phyloP scores from a whole-genome alignment of 2,113 vertebrate species.

The Ptilonorhynchus violaceus region DNA sequence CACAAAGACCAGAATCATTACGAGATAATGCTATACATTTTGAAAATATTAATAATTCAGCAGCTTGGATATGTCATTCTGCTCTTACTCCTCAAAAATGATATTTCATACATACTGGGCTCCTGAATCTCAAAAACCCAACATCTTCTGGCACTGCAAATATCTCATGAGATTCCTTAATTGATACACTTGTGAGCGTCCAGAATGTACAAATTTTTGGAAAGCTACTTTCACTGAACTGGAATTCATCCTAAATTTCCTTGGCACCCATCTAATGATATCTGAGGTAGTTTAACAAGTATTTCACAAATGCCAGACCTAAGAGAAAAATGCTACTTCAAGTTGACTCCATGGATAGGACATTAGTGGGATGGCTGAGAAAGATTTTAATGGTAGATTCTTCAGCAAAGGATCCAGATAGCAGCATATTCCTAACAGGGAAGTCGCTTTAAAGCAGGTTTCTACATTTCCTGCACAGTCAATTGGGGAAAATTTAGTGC shows the following conservation, averaged over 20 bases:
- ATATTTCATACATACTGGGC: constrained; percentile 31
- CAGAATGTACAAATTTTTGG: constrained; percentile 46
- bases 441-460: background rate
- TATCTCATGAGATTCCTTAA: constrained; percentile 56
- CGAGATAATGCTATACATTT: background rate
- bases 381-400: background rate
- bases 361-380: background rate
- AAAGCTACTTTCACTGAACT: constrained; percentile 40
- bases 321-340: constrained; percentile 4
- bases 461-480: background rate
- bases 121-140: constrained; percentile 26
- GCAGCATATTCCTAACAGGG: background rate
- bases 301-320: constrained; percentile 19
- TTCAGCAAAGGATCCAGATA: background rate
- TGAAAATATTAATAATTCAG: constrained; percentile 27
- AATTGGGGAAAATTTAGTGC: background rate
- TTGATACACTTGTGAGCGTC: constrained; percentile 37
- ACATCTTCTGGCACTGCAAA: background rate
- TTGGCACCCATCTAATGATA: constrained; percentile 27
- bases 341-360: background rate
- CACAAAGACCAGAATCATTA: background rate
- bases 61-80: constrained; percentile 1
- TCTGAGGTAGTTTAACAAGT: constrained; percentile 9
- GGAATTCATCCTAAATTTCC: constrained; percentile 50
- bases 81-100: constrained; percentile 21